Evolutionary conservation across 2,888 invertebrate genomes (phyloP).

Genomic region (Ormyrus rosae): DNA sequence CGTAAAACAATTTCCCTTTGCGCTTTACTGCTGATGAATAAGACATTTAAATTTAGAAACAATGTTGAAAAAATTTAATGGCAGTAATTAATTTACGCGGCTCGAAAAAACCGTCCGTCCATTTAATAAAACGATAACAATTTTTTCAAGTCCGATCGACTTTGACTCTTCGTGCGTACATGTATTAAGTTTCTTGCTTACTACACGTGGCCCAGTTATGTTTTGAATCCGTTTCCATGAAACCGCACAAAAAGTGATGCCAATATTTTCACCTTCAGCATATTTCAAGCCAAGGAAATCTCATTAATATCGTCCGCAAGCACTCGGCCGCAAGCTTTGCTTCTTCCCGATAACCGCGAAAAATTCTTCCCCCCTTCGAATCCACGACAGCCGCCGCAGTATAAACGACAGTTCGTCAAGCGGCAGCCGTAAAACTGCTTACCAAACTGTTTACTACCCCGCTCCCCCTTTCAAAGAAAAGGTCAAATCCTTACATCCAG

Average conservation of each 20-base stretch:
- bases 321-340: too few relatives aligned
- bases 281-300: constrained; percentile 32
- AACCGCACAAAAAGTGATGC: constrained; percentile 34
- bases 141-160: too few relatives aligned
- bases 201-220: not conserved
- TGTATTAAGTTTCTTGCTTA: too few relatives aligned
- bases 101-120: too few relatives aligned
- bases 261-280: constrained; percentile 40
- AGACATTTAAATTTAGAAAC: not conserved
- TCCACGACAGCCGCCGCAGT: not conserved
- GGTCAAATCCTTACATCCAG: constrained; percentile 85
- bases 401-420: too few relatives aligned
- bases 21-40: too few relatives aligned
- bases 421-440: not conserved
- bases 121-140: too few relatives aligned
- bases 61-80: too few relatives aligned
- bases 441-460: too few relatives aligned
- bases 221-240: constrained; percentile 4
- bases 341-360: too few relatives aligned
- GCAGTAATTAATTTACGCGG: too few relatives aligned
- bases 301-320: not conserved
- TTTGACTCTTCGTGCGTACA: too few relatives aligned
- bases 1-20: not conserved
- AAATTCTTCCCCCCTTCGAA: not conserved
- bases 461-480: not conserved